Percentiles rank a stretch among this genome's conserved stretches.
phyloP scores from a whole-genome alignment of 2,113 vertebrate species.

The Xenopus tropicalis region UCB_Xtro_10.0 CM004443.2:38479501-38480000 shows the following conservation, averaged over 20 bases:
- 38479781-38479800: too few relatives aligned
- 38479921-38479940: too few relatives aligned
- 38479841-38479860: too few relatives aligned
- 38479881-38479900: neutral
- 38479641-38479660: constrained; percentile 1
- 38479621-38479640: neutral
- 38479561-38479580: constrained; percentile 26
- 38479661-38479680: neutral
- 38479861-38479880: too few relatives aligned
- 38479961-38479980: too few relatives aligned
- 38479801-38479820: too few relatives aligned
- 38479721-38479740: neutral
- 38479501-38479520: constrained; percentile 5
- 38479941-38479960: too few relatives aligned
- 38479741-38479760: neutral
- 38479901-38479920: neutral
- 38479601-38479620: neutral
- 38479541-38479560: neutral
- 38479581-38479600: neutral
- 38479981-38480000: too few relatives aligned
- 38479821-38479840: too few relatives aligned
- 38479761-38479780: neutral
- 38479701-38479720: neutral
- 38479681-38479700: neutral
- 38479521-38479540: neutral